A percentile compares a stretch with the other conserved stretches of the same genome.
Evolutionary conservation across 2,888 invertebrate species (phyloP).

Genomic region (Myathropa florea): DNA sequence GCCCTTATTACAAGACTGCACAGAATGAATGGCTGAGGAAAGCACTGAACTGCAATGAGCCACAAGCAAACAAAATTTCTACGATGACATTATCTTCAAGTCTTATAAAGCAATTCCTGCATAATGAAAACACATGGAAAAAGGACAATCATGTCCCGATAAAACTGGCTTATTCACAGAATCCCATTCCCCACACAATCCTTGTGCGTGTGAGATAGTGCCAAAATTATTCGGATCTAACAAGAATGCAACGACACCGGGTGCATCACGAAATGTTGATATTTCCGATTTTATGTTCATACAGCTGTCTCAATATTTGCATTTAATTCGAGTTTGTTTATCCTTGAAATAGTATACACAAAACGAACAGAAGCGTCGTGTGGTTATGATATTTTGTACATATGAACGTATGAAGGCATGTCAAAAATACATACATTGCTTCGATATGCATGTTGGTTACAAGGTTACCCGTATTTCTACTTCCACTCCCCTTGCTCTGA

Average conservation of each 20-base stretch:
- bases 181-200: background rate
- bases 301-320: conserved; percentile 60
- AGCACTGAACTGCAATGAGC: background rate
- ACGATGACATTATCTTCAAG: background rate
- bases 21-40: background rate
- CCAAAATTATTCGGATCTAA: conserved; percentile 28
- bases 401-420: background rate
- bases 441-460: background rate
- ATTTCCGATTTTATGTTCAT: conserved; percentile 50
- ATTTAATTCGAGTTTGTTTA: conserved; percentile 61
- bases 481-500: background rate
- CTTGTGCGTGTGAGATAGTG: background rate
- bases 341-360: conserved; percentile 5
- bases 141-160: background rate
- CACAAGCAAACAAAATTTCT: background rate
- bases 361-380: background rate
- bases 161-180: conserved; percentile 3
- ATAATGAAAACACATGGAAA: background rate
- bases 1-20: background rate
- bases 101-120: background rate
- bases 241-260: conserved; percentile 34
- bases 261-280: conserved; percentile 36
- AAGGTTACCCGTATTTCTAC: background rate
- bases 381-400: background rate
- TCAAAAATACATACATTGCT: background rate